Evolutionary conservation across 1,140 invertebrate species (phyloP).

Genomic region (Gonioctena quinquepunctata): DNA sequence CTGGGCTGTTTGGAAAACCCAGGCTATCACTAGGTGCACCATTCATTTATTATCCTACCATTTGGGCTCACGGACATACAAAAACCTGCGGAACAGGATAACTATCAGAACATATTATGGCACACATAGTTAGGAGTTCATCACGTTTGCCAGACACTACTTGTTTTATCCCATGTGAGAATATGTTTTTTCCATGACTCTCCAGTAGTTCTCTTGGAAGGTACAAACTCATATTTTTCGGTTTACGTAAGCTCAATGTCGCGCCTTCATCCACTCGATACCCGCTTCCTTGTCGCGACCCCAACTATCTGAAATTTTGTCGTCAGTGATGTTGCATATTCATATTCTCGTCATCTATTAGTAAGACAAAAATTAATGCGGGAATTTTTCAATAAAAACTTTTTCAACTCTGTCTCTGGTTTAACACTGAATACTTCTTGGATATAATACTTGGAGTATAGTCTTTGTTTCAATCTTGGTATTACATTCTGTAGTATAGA

Average conservation of each 20-base stretch:
- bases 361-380: not conserved
- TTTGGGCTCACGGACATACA: slow-evolving; percentile 38
- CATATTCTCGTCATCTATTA: not conserved
- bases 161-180: too few relatives aligned
- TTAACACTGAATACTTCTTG: not conserved
- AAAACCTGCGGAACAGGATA: slow-evolving; percentile 49
- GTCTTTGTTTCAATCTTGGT: not conserved
- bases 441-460: not conserved
- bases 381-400: not conserved
- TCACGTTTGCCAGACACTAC: too few relatives aligned
- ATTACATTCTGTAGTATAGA: not conserved
- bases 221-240: too few relatives aligned
- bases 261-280: not conserved
- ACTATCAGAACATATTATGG: slow-evolving; percentile 45
- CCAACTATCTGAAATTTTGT: not conserved
- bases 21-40: slow-evolving; percentile 50
- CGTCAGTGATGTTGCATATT: not conserved
- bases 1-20: slow-evolving; percentile 50
- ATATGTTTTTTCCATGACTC: not conserved
- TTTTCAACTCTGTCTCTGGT: not conserved
- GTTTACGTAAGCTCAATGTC: not conserved
- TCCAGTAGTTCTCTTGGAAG: too few relatives aligned
- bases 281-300: not conserved
- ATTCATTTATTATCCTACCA: slow-evolving; percentile 25
- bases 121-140: too few relatives aligned